Percentiles rank a stretch among this genome's conserved stretches.
These are phyloP conservation scores for Eupithecia abbreviata DNA, from an alignment of 2,888 invertebrate species.

Conservation along the genomic window DNA sequence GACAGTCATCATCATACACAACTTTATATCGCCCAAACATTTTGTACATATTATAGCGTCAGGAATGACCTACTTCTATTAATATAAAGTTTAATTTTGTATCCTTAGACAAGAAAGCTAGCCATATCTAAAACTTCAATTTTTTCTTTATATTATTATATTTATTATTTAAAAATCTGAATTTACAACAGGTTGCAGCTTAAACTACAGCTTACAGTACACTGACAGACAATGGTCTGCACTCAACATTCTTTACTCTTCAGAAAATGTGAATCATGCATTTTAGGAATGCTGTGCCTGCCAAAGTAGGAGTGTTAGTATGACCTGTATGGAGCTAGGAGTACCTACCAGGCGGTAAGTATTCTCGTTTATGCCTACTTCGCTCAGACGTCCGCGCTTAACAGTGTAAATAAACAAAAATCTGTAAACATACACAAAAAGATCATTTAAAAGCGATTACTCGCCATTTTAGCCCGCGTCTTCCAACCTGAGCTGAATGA, in stretches of 20 bases:
- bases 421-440: slow-evolving; percentile 76
- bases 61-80: background rate
- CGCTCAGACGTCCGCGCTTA: slow-evolving; percentile 50
- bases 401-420: slow-evolving; percentile 80
- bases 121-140: background rate
- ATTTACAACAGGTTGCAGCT: background rate
- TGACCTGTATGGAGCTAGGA: background rate
- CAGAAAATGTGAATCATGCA: background rate
- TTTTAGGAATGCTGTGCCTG: background rate
- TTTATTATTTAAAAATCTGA: too few relatives aligned
- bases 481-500: slow-evolving; percentile 37
- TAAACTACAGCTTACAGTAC: background rate
- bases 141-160: too few relatives aligned
- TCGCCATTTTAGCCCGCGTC: slow-evolving; percentile 62
- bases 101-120: background rate
- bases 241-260: background rate
- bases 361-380: slow-evolving; percentile 20
- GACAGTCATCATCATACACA: background rate
- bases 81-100: background rate
- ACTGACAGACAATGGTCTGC: background rate
- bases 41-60: background rate
- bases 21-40: background rate
- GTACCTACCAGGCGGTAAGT: background rate
- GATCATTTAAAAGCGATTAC: slow-evolving; percentile 69
- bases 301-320: slow-evolving; percentile 3